phyloP scores from a whole-genome alignment of 2,888 invertebrate species.

The Coelinius sp. region DNA sequence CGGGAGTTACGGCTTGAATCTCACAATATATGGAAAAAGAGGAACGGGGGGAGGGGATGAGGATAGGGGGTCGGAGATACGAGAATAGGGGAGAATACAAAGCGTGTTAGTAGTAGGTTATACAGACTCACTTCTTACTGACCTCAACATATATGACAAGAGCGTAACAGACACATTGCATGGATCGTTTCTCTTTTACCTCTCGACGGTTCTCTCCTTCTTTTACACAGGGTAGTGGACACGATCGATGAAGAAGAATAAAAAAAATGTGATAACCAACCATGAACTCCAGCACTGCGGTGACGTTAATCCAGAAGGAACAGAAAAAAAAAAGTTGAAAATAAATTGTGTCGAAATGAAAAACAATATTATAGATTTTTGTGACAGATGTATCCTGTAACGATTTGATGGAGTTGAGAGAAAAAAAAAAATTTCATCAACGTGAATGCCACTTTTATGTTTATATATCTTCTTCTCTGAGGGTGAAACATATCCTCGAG shows the following conservation, averaged over 20 bases:
- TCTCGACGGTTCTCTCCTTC: neutral
- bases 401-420: neutral
- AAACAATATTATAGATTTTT: neutral
- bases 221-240: conserved; percentile 12
- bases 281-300: neutral
- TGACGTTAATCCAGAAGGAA: neutral
- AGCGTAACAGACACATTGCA: conserved; percentile 10
- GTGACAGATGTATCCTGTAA: neutral
- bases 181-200: neutral
- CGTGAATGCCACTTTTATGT: no score
- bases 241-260: conserved; percentile 45
- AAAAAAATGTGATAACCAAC: conserved; percentile 41
- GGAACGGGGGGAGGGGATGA: neutral
- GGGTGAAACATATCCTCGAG: no score
- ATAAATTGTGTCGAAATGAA: neutral
- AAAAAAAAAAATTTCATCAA: neutral
- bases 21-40: neutral
- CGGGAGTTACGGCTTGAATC: neutral
- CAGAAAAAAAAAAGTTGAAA: neutral
- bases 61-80: neutral
- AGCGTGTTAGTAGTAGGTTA: neutral
- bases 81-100: neutral
- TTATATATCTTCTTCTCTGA: no score
- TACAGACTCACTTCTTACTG: conserved; percentile 4
- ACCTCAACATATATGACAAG: conserved; percentile 1